Percentiles rank a stretch among this genome's conserved stretches.
These are phyloP conservation scores for Pomacea canaliculata DNA, from an alignment of 2,888 invertebrate genomes.

Conservation along the genomic window DNA sequence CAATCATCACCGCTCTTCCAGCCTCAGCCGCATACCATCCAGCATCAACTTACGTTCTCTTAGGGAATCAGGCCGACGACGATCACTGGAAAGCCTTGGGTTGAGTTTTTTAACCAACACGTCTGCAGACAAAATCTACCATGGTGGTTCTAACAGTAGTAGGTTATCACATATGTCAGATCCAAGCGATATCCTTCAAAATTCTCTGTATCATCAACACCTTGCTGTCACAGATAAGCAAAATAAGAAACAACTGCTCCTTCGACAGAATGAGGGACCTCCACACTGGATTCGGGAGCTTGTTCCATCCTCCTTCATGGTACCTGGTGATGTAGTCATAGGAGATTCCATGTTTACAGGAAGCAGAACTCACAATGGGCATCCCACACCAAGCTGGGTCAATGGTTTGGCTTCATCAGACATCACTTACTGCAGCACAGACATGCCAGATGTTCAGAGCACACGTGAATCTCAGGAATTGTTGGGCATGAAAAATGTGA, in stretches of 20 bases:
- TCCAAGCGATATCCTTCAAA: constrained; percentile 14
- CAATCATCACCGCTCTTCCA: constrained; percentile 6
- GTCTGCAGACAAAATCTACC: background rate
- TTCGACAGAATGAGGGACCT: constrained; percentile 18
- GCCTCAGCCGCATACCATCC: background rate
- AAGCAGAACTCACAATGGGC: constrained; percentile 41
- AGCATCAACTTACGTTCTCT: background rate
- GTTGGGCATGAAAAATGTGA: background rate
- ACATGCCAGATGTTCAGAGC: constrained; percentile 5
- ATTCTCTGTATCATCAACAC: constrained; percentile 5
- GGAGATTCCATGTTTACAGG: constrained; percentile 44
- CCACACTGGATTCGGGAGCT: constrained; percentile 54
- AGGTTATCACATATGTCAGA: background rate
- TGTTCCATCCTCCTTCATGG: constrained; percentile 37
- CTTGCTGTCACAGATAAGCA: background rate
- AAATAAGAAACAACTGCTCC: background rate
- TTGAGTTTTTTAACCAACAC: background rate
- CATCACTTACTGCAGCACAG: constrained; percentile 25
- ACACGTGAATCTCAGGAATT: constrained; percentile 21
- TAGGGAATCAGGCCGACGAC: constrained; percentile 8
- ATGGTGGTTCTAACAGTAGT: constrained; percentile 2
- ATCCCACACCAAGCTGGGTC: constrained; percentile 53
- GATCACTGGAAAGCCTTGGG: constrained; percentile 6
- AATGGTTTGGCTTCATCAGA: constrained; percentile 48
- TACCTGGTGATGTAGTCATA: constrained; percentile 12